Evolutionary conservation across 2,797 vertebrate genomes (phyloP).

Genomic region (Falco columbarius): DNA sequence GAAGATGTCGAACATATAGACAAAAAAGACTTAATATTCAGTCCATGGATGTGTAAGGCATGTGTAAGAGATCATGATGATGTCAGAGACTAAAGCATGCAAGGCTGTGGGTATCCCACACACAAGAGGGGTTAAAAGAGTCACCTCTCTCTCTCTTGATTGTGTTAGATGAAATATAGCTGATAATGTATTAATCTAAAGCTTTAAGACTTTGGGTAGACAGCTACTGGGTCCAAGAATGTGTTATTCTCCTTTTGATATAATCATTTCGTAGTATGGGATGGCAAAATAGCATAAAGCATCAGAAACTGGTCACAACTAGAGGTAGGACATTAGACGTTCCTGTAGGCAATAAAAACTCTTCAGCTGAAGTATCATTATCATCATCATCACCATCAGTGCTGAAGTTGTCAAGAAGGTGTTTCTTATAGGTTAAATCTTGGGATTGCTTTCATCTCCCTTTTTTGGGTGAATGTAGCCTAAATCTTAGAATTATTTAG

Average conservation of each 20-base stretch:
- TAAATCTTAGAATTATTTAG: neutral
- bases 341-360: neutral
- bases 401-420: neutral
- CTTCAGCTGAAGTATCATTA: neutral
- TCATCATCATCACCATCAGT: neutral
- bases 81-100: neutral
- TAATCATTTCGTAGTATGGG: neutral
- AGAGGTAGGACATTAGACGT: neutral
- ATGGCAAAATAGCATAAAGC: neutral
- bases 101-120: neutral
- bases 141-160: neutral
- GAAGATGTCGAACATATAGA: neutral
- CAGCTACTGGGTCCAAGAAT: neutral
- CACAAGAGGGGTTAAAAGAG: neutral
- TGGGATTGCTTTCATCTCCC: neutral
- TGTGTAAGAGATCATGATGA: neutral
- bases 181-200: neutral
- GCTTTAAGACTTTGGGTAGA: neutral
- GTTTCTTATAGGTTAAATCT: neutral
- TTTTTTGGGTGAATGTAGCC: neutral
- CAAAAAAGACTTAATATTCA: neutral
- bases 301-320: neutral
- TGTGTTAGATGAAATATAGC: neutral
- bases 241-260: neutral
- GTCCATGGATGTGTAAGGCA: neutral